These are phyloP conservation scores for Idaea dimidiata DNA, from an alignment of 2,888 invertebrate genomes.

Conservation along the genomic window DNA sequence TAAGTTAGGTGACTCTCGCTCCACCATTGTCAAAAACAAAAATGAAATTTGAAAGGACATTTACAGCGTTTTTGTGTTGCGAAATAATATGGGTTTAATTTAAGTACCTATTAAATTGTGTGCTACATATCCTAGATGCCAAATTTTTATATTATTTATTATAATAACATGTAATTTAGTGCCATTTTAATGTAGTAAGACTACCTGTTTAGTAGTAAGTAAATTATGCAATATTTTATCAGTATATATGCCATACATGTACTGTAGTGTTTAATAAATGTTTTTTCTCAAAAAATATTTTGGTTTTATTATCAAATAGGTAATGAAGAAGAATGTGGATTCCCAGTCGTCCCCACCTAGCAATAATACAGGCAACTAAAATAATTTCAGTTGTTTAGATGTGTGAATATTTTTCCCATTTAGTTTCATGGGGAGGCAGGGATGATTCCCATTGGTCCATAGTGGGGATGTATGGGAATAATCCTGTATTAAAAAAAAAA, in stretches of 20 bases:
- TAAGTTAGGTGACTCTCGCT: too few species aligned
- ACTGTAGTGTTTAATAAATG: constrained; percentile 37
- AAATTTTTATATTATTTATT: constrained; percentile 56
- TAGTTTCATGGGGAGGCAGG: too few species aligned
- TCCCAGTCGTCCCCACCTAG: too few species aligned
- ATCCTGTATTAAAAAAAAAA: constrained; percentile 30
- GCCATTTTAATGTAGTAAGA: constrained; percentile 69
- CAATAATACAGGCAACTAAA: too few species aligned
- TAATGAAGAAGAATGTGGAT: constrained; percentile 16
- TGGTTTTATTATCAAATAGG: constrained; percentile 13
- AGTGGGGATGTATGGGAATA: too few species aligned
- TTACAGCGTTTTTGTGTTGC: too few species aligned
- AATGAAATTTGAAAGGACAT: too few species aligned
- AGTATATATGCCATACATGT: constrained; percentile 36
- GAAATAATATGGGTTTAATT: constrained; percentile 7
- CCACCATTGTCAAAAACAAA: too few species aligned
- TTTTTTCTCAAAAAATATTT: constrained; percentile 20
- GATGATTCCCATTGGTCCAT: too few species aligned
- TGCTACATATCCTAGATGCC: constrained; percentile 68
- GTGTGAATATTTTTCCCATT: too few species aligned
- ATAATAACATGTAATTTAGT: constrained; percentile 52
- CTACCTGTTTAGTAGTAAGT: constrained; percentile 52
- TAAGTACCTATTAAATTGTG: constrained; percentile 57
- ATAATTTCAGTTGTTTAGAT: too few species aligned
- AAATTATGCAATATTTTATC: constrained; percentile 43